Percentiles rank a stretch among this genome's conserved stretches.
phyloP scores from a whole-genome alignment of 2,888 invertebrate genomes.

The Lingula anatina region DNA sequence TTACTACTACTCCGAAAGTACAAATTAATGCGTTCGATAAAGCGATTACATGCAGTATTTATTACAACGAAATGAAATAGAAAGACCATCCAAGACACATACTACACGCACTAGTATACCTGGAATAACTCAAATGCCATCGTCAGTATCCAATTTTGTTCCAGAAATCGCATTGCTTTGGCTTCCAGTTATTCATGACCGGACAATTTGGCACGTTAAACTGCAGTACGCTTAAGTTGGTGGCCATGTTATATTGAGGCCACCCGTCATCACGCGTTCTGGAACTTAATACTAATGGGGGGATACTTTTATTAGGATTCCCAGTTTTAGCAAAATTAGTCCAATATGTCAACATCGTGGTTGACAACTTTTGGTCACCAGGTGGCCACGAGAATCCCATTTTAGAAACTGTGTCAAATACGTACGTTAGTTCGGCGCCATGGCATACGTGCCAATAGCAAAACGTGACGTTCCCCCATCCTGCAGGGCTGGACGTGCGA shows the following conservation, averaged over 20 bases:
- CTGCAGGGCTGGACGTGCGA: constrained; percentile 25
- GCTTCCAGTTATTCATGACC: constrained; percentile 15
- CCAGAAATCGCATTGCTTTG: constrained; percentile 31
- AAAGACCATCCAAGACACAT: no score
- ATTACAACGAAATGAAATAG: no score
- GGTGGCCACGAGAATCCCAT: constrained; percentile 21
- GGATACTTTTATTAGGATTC: constrained; percentile 19
- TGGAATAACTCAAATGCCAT: no score
- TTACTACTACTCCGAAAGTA: no score
- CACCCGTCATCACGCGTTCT: constrained; percentile 10
- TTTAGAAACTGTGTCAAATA: constrained; percentile 22
- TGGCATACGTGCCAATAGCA: constrained; percentile 36
- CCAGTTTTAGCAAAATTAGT: constrained; percentile 41
- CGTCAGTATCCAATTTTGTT: constrained; percentile 32
- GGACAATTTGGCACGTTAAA: constrained; percentile 21
- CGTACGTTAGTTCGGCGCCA: constrained; percentile 31
- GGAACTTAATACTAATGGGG: constrained; percentile 8
- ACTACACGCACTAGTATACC: no score
- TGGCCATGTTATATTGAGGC: constrained; percentile 18
- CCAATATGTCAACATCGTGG: constrained; percentile 27
- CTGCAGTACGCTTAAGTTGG: constrained; percentile 12
- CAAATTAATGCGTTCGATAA: no score
- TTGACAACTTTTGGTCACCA: constrained; percentile 21
- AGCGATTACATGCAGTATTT: no score
- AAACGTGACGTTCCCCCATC: constrained; percentile 27